A percentile compares a stretch with the other conserved stretches of the same genome.
Evolutionary conservation across 1,140 invertebrate genomes (phyloP).

Genomic region (Drosophila grimshawi): DNA sequence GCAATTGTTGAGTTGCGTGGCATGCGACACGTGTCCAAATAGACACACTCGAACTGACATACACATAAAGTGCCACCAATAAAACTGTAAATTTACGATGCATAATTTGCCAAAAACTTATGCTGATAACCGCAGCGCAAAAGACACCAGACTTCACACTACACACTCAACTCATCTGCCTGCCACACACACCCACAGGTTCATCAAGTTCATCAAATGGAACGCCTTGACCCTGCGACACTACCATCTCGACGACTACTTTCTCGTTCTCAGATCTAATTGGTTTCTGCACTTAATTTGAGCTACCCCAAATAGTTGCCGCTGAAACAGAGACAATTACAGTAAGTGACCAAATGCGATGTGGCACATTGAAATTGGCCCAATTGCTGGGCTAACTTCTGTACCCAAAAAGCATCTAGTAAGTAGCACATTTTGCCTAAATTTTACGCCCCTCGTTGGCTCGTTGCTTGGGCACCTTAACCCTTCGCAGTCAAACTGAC

Average conservation of each 20-base stretch:
- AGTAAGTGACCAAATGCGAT: slow-evolving; percentile 64
- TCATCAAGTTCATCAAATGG: slow-evolving; percentile 71
- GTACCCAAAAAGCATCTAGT: slow-evolving; percentile 15
- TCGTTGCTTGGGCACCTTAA: slow-evolving; percentile 51
- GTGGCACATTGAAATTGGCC: slow-evolving; percentile 45
- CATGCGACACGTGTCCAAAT: slow-evolving; percentile 64
- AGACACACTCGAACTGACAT: slow-evolving; percentile 48
- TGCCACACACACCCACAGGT: slow-evolving; percentile 32
- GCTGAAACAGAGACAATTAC: slow-evolving; percentile 65
- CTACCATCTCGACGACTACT: slow-evolving; percentile 2
- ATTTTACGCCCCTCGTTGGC: slow-evolving; percentile 51
- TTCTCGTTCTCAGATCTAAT: slow-evolving; percentile 44
- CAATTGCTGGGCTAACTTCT: slow-evolving; percentile 24
- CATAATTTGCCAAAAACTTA: slow-evolving; percentile 69
- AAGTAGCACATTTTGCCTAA: slow-evolving; percentile 67
- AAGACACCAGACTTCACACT: slow-evolving; percentile 2
- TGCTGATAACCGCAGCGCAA: slow-evolving; percentile 41
- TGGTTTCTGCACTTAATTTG: slow-evolving; percentile 78
- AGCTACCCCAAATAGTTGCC: slow-evolving; percentile 35
- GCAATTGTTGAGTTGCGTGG: slow-evolving; percentile 50
- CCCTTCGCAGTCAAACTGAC: slow-evolving; percentile 58
- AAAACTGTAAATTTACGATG: slow-evolving; percentile 55
- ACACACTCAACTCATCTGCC: background rate
- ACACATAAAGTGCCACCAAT: slow-evolving; percentile 49
- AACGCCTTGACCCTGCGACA: slow-evolving; percentile 61